Evolutionary conservation across 1,140 invertebrate species (phyloP), one percentile per base, ranked within the genome.

Genomic region (Drosophila nebulosa): DNA sequence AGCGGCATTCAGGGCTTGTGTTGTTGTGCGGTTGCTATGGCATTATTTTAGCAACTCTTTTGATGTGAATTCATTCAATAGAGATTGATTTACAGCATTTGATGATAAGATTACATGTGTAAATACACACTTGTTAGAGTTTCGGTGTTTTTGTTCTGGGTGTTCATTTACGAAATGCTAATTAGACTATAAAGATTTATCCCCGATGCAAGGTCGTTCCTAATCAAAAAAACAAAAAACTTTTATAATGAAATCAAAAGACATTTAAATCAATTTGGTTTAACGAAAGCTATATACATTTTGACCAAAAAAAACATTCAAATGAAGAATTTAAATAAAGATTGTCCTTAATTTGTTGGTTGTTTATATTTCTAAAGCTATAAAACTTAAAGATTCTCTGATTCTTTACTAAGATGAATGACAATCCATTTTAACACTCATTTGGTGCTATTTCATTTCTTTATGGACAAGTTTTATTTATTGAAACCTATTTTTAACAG

Each of bases 101-200:
- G 72, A 79, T 55, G 16, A 55, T 80, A 80, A 73, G 78, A 80
- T 80, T 80, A 80, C 78, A 80, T 63, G 60, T 60, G 67, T 71
- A 71, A 52, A 24, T 3, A 42, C n/a, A 26, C 12, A 22, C 39
- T 12, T 12, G 27, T 35, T 42, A 10, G 39, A 46, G 21, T 16
- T 26, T 21, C 35, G 27, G 35, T 46, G 42, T 27, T 36, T 64
- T 10, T 35, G 32, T 46, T n/a, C 64, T 39, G 51, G 36, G 42
- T 79, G 66, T 78, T 64, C 56, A 67, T 71, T 68, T 67, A 61
- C 66, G 55, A 75, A 75, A 76, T 73, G 78, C 78, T 77, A 81
- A 81, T 81, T 81, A 73, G 69, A 58, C 50, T 51, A 26, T 61
- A 57, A 39, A 64, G 57, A 36, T 30, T 21, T 32, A 56, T 56